phyloP scores from a whole-genome alignment of 2,888 invertebrate genomes.

The Dugesia japonica region DNA sequence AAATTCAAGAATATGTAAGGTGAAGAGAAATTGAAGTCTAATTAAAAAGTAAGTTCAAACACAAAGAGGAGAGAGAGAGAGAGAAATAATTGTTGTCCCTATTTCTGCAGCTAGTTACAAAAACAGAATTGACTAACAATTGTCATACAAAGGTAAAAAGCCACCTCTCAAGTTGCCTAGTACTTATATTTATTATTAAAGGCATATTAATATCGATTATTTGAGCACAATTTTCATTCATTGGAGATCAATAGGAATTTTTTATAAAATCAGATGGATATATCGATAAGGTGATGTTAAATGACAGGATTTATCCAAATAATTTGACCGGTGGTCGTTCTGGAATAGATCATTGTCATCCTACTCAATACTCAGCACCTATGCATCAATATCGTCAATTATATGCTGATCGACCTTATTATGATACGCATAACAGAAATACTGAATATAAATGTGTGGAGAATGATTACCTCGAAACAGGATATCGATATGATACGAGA shows the following conservation, averaged over 20 bases:
- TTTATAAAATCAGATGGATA: neutral
- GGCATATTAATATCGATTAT: constrained; percentile 15
- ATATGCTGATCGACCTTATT: neutral
- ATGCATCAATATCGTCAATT: neutral
- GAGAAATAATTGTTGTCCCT: neutral
- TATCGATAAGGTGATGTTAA: constrained; percentile 8
- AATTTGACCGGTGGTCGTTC: neutral
- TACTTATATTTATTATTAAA: constrained; percentile 13
- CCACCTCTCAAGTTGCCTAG: constrained; percentile 20
- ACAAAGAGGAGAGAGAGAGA: neutral
- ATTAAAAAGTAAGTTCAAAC: neutral
- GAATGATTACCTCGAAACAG: neutral
- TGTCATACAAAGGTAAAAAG: constrained; percentile 20
- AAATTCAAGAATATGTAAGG: neutral
- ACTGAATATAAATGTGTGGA: neutral
- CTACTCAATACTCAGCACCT: neutral
- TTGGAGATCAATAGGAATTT: neutral
- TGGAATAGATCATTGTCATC: neutral
- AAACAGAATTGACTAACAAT: constrained; percentile 6
- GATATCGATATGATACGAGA: neutral
- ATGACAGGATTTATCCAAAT: constrained; percentile 3
- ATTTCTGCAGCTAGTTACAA: neutral
- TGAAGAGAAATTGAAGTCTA: neutral
- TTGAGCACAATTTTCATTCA: neutral
- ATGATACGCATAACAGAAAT: neutral